Conservation (phyloP, 2,113 vertebrate species). For the Oreochromis aureus region DNA sequence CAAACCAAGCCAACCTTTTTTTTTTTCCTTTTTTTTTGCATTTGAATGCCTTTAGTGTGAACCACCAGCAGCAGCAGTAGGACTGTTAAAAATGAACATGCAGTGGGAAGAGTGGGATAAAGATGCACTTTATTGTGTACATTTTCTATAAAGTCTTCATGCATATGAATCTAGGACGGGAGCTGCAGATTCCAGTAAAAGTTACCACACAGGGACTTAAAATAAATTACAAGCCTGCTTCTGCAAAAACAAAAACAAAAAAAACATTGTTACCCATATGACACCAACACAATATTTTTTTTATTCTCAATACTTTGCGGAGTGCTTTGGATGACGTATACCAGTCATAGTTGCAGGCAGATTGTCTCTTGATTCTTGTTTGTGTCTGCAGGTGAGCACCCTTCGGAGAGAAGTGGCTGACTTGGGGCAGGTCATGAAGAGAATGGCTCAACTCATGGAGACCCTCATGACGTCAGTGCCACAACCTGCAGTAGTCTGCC, state of each 20-base stretch:
- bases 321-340: neutral
- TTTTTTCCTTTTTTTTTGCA: rapidly evolving
- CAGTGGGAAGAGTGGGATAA: neutral
- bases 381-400: slow-evolving; percentile 58
- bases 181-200: neutral
- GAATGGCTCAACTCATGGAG: slow-evolving; percentile 69
- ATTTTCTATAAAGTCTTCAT: neutral
- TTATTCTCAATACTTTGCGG: neutral
- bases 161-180: neutral
- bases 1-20: neutral
- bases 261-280: neutral
- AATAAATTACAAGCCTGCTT: neutral
- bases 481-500: slow-evolving; percentile 35
- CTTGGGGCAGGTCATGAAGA: slow-evolving; percentile 66
- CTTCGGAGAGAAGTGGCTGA: slow-evolving; percentile 71
- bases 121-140: neutral
- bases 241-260: neutral
- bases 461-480: slow-evolving; percentile 46
- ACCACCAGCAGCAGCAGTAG: neutral
- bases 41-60: neutral
- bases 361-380: neutral
- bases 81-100: neutral
- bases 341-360: neutral
- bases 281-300: neutral
- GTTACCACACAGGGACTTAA: neutral